Percentiles rank a stretch among this genome's conserved stretches.
These are phyloP conservation scores for Neosilurus hyrtlii DNA, from an alignment of 2,797 vertebrate genomes.

Conservation along the genomic window DNA sequence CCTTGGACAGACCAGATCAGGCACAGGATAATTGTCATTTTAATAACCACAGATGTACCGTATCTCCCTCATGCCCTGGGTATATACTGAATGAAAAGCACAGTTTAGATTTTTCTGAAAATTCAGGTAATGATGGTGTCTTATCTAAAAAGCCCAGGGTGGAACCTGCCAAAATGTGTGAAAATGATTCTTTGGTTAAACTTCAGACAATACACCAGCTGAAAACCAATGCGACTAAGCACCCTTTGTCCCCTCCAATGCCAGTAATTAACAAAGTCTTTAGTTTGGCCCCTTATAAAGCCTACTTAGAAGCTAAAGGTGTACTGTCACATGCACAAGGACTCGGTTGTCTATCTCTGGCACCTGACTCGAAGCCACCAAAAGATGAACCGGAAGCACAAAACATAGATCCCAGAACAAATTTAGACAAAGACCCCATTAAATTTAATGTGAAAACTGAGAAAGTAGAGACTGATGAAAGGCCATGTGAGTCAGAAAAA, in stretches of 20 bases:
- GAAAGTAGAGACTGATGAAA: slow-evolving; percentile 53
- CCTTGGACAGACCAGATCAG: slow-evolving; percentile 16
- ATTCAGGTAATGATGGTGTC: slow-evolving; percentile 21
- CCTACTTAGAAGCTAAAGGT: slow-evolving; percentile 71
- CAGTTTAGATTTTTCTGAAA: slow-evolving; percentile 46
- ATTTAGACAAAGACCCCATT: slow-evolving; percentile 39
- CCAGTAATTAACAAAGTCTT: slow-evolving; percentile 91
- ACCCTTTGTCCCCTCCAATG: slow-evolving; percentile 80
- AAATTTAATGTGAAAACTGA: slow-evolving; percentile 64
- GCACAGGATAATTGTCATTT: slow-evolving; percentile 52
- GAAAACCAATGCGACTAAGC: slow-evolving; percentile 26
- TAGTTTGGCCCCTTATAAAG: slow-evolving; percentile 85
- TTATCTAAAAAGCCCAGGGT: slow-evolving; percentile 55
- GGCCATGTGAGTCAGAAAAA: slow-evolving; percentile 33
- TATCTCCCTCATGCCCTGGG: not conserved
- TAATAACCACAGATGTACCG: slow-evolving; percentile 35
- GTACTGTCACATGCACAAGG: slow-evolving; percentile 49
- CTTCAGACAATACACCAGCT: slow-evolving; percentile 51
- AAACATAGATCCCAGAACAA: slow-evolving; percentile 42
- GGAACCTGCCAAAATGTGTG: slow-evolving; percentile 55
- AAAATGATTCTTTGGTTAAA: slow-evolving; percentile 47
- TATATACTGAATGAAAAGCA: slow-evolving; percentile 54
- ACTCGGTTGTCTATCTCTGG: slow-evolving; percentile 32
- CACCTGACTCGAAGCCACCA: slow-evolving; percentile 32
- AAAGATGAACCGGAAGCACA: slow-evolving; percentile 52